A percentile compares a stretch with the other conserved stretches of the same genome.
phyloP scores from a whole-genome alignment of 2,797 vertebrate species.

The Crenuchus spilurus region DNA sequence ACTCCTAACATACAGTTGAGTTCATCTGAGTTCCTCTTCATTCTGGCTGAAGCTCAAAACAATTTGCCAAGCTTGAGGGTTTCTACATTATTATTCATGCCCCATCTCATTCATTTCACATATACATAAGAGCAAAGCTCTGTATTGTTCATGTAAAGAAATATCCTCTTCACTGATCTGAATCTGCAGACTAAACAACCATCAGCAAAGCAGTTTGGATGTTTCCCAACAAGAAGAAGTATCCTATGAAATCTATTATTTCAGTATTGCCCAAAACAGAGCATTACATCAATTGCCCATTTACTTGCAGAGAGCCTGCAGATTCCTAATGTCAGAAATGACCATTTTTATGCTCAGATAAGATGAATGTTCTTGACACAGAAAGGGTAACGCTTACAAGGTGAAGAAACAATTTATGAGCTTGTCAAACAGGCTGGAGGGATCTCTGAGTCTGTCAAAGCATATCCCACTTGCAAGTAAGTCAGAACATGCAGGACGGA shows the following conservation, averaged over 20 bases:
- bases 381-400: slow-evolving; percentile 46
- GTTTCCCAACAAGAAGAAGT: slow-evolving; percentile 26
- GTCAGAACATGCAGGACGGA: slow-evolving; percentile 30
- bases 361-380: slow-evolving; percentile 70
- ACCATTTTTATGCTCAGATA: slow-evolving; percentile 62
- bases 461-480: slow-evolving; percentile 58
- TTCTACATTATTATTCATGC: slow-evolving; percentile 1
- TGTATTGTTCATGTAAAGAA: slow-evolving; percentile 3
- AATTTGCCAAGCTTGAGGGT: slow-evolving; percentile 20
- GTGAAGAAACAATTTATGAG: slow-evolving; percentile 65
- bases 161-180: neutral
- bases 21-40: slow-evolving; percentile 14
- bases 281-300: slow-evolving; percentile 15
- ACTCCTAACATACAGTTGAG: neutral
- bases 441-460: slow-evolving; percentile 68
- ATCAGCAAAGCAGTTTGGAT: slow-evolving; percentile 3
- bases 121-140: neutral
- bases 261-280: slow-evolving; percentile 18
- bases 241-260: slow-evolving; percentile 18
- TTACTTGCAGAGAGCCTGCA: slow-evolving; percentile 34
- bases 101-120: neutral
- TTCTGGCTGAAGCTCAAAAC: neutral
- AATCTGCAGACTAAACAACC: neutral
- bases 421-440: slow-evolving; percentile 68
- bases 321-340: slow-evolving; percentile 65